Evolutionary conservation across 1,140 invertebrate species (phyloP), one percentile per base, ranked within the genome.

Genomic region (Diabrotica undecimpunctata): DNA sequence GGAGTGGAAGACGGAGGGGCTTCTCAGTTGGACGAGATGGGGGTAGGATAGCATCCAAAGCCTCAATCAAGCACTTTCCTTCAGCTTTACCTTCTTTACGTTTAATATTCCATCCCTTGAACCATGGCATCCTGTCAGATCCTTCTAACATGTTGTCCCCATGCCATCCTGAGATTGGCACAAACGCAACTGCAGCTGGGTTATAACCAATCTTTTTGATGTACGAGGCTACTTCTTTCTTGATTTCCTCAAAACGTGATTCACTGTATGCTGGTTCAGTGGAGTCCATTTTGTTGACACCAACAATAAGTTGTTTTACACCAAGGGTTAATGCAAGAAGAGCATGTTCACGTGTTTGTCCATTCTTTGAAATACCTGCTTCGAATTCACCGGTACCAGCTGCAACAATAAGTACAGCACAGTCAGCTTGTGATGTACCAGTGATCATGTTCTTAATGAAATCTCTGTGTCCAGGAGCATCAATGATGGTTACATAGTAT

Each of bases 391-490:
- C 94, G 79, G 90, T 92, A 87, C 93, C 92, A 76, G 93, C 91
- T 79, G 94, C 93, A 73, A 95, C 92, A 79, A 96, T 94, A 78
- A 96, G 83, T 67, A 96, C 93, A 74, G 94, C 94, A 83, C 93
- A 96, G 84, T 96, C 94, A 77, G 94, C 94, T 83, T 94, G 85
- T 36, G 92, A 95, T 37, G 93, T 95, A 78, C 94, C 94, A 73
- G 95, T 97, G 80, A 97, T 97, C 94, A 97, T 97, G 92, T 97
- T 97, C 86, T 96, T 96, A 84, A 96, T 96, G 87, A 96, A 97
- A 92, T 96, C 94, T 86, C 94, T 90, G 86, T 97, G 94, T 74
- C 95, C 95, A 66, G 95, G 94, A 74, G 95, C 95, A 82, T 97
- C 94, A 81, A 97, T 96, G 83, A 97, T 95, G 80, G 94, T 97